Conservation (phyloP, 2,888 invertebrate genomes). For the Galerucella pusilla region DNA sequence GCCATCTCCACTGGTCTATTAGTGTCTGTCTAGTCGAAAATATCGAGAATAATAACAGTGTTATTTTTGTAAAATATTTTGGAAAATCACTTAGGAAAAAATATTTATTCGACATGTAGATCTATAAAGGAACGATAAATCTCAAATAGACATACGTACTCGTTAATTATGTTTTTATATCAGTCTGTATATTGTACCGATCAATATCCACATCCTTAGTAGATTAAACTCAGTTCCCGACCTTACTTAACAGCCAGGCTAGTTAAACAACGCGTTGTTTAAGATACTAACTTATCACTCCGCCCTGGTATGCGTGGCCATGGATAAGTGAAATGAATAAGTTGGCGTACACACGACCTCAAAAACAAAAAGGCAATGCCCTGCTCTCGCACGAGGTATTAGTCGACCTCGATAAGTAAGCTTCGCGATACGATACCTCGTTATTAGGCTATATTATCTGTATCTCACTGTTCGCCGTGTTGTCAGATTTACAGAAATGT, state of each 20-base stretch:
- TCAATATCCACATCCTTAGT: background rate
- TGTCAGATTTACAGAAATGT: background rate
- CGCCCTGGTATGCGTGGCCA: slow-evolving; percentile 43
- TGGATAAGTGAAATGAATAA: slow-evolving; percentile 55
- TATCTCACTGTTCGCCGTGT: background rate
- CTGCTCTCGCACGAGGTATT: slow-evolving; percentile 59
- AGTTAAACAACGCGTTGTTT: background rate
- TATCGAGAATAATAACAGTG: no score
- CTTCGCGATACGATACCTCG: slow-evolving; percentile 50
- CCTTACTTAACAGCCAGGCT: background rate
- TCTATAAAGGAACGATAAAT: no score
- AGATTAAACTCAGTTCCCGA: background rate
- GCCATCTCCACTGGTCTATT: no score
- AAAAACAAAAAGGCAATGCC: slow-evolving; percentile 64
- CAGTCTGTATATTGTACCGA: background rate
- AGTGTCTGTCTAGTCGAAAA: no score
- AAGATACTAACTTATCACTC: slow-evolving; percentile 5
- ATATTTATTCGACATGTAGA: no score
- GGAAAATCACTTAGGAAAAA: no score
- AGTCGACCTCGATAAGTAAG: slow-evolving; percentile 60
- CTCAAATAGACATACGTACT: no score
- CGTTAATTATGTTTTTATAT: background rate
- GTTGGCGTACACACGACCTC: slow-evolving; percentile 62
- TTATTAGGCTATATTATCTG: slow-evolving; percentile 51
- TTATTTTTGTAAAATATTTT: no score